Conservation (phyloP, 1,140 invertebrate species). For the Neodiprion virginianus region DNA sequence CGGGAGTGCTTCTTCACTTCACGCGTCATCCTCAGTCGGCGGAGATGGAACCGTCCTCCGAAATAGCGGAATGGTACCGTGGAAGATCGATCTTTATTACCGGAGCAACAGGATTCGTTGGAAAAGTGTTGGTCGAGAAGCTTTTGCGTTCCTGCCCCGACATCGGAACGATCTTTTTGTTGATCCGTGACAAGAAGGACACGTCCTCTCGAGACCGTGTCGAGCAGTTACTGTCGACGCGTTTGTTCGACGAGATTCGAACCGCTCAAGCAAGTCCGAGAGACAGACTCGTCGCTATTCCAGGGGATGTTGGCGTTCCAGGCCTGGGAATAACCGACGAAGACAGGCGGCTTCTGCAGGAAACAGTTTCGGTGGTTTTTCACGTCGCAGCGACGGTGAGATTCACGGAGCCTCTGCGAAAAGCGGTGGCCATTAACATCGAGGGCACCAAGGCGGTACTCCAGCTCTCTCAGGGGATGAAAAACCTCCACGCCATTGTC, state of each 20-base stretch:
- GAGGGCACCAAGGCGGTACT: slow-evolving; percentile 30
- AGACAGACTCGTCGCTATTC: slow-evolving; percentile 74
- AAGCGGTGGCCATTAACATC: slow-evolving; percentile 36
- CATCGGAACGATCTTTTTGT: slow-evolving; percentile 69
- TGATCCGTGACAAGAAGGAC: slow-evolving; percentile 73
- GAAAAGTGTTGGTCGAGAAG: slow-evolving; percentile 79
- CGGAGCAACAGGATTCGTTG: slow-evolving; percentile 80
- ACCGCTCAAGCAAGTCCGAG: slow-evolving; percentile 57
- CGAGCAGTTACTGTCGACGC: slow-evolving; percentile 56
- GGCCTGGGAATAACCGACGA: slow-evolving; percentile 71
- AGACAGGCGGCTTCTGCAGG: slow-evolving; percentile 57
- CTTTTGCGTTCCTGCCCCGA: slow-evolving; percentile 72
- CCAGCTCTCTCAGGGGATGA: slow-evolving; percentile 26
- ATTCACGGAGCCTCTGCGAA: slow-evolving; percentile 70
- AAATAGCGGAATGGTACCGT: slow-evolving; percentile 24
- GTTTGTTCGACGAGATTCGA: slow-evolving; percentile 45
- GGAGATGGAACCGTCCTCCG: background rate
- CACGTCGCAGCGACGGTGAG: slow-evolving; percentile 75
- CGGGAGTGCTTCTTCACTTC: too few relatives aligned
- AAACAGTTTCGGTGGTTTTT: slow-evolving; percentile 68
- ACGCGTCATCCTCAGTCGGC: too few relatives aligned
- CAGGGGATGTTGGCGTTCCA: slow-evolving; percentile 79
- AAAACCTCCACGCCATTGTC: slow-evolving; percentile 58
- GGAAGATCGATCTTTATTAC: slow-evolving; percentile 70
- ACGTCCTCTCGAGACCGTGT: slow-evolving; percentile 62